Evolutionary conservation across 2,797 vertebrate species (phyloP), one percentile per base, ranked within the genome.

Genomic region (Hafferia zeledoni): DNA sequence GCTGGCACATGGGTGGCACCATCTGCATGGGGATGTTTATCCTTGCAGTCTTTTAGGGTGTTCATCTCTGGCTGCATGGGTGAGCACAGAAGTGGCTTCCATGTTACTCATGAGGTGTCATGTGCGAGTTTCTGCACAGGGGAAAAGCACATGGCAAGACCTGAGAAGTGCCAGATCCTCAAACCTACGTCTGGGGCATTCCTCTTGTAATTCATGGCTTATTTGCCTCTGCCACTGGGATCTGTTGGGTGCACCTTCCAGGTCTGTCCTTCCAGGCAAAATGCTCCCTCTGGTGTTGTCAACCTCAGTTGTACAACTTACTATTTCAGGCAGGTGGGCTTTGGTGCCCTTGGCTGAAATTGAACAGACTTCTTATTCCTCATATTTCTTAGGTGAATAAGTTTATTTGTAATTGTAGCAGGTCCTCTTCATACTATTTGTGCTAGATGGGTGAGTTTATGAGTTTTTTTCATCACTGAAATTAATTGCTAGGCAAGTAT

Each of bases 11-110:
- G 70, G 67, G 55, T 76, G 77, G 17, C 71, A 59, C 90, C 93
- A 87, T 89, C 95, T 90, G 93, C 79, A 56, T 22, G 47, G 75
- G 50, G 55, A 83, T 53, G 65, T 91, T 94, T 77, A 55, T 94
- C 82, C 84, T 92, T 23, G 24, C 78, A 84, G 67, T 56, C 39
- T 65, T 52, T 60, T 27, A 17, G 63, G 69, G 65, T 53, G 49
- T 75, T 90, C 63, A 31, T 68, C 75, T 67, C 59, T 2, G 1
- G 47, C 80, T 89, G 70, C 67, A 56, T 5, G 28, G 82, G 35
- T 79, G 79, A 55, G 55, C 8, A 5, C 30, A 24, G n/a, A 61
- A 67, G 33, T 35, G 74, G 37, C 46, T 92, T 28, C 60, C 1
- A 1, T 6, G 5, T 74, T 77, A 69, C 64, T 33, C 57, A n/a